Percentiles rank a stretch among this genome's conserved stretches.
Evolutionary conservation across 2,888 invertebrate genomes (phyloP).

Genomic region (Lottia scabra): DNA sequence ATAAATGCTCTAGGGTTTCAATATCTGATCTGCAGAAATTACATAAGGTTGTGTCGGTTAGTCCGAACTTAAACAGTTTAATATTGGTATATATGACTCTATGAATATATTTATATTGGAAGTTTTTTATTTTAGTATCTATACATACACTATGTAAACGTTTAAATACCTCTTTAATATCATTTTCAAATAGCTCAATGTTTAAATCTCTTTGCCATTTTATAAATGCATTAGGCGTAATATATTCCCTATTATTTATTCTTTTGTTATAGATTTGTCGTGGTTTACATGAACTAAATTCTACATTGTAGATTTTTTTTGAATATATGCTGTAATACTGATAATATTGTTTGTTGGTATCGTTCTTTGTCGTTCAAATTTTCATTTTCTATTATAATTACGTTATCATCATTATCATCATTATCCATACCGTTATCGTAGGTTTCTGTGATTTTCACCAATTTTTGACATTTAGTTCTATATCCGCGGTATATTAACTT

Average conservation of each 20-base stretch:
- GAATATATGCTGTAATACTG: background rate
- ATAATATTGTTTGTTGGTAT: background rate
- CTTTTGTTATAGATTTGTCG: background rate
- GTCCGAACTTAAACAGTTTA: background rate
- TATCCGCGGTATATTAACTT: no score
- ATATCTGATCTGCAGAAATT: background rate
- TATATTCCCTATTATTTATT: background rate
- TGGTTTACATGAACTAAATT: background rate
- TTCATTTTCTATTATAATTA: background rate
- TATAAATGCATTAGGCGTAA: background rate
- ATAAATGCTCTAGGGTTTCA: background rate
- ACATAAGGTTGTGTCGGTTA: background rate
- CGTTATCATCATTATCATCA: background rate
- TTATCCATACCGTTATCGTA: no score
- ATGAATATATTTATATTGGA: background rate
- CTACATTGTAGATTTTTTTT: background rate
- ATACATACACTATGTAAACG: background rate
- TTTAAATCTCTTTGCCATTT: background rate
- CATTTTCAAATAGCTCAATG: background rate
- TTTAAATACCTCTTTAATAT: background rate
- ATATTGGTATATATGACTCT: background rate
- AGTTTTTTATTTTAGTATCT: background rate
- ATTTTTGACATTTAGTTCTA: background rate
- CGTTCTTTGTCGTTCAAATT: background rate
- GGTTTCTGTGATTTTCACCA: background rate